Percentiles rank a stretch among this genome's conserved stretches.
These are phyloP conservation scores for Calephelis perditalis DNA, from an alignment of 2,888 invertebrate genomes.

Conservation along the genomic window DNA sequence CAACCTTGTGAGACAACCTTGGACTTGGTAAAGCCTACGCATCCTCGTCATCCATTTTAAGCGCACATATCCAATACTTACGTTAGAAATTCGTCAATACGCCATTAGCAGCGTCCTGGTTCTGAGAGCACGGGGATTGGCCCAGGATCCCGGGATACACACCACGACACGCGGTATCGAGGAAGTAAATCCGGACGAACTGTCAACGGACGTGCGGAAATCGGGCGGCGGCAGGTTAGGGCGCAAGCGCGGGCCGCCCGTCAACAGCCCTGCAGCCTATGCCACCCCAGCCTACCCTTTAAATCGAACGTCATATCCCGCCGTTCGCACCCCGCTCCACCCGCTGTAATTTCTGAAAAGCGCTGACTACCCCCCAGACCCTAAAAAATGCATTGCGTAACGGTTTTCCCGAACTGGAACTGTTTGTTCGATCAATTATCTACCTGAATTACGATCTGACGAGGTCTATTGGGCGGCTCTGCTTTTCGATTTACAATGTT, in stretches of 20 bases:
- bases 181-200: conserved; percentile 78
- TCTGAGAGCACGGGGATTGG: conserved; percentile 37
- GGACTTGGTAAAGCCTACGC: conserved; percentile 10
- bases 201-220: conserved; percentile 81
- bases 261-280: conserved; percentile 74
- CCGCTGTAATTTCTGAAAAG: conserved; percentile 71
- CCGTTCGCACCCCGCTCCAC: conserved; percentile 53
- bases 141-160: conserved; percentile 44
- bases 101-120: conserved; percentile 52
- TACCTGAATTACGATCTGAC: conserved; percentile 48
- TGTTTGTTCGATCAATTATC: conserved; percentile 73
- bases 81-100: conserved; percentile 49
- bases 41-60: neutral
- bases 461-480: conserved; percentile 35
- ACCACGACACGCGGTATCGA: conserved; percentile 70
- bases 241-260: conserved; percentile 77
- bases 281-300: conserved; percentile 61
- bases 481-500: conserved; percentile 25
- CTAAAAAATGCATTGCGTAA: conserved; percentile 79
- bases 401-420: conserved; percentile 64
- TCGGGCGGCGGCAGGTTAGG: conserved; percentile 68
- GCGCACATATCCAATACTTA: conserved; percentile 42
- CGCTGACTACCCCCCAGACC: conserved; percentile 71
- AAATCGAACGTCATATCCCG: conserved; percentile 77
- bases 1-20: conserved; percentile 15